Evolutionary conservation across 2,797 vertebrate genomes (phyloP), one percentile per base, ranked within the genome.

Genomic region (Typhlichthys eigenmanni): DNA sequence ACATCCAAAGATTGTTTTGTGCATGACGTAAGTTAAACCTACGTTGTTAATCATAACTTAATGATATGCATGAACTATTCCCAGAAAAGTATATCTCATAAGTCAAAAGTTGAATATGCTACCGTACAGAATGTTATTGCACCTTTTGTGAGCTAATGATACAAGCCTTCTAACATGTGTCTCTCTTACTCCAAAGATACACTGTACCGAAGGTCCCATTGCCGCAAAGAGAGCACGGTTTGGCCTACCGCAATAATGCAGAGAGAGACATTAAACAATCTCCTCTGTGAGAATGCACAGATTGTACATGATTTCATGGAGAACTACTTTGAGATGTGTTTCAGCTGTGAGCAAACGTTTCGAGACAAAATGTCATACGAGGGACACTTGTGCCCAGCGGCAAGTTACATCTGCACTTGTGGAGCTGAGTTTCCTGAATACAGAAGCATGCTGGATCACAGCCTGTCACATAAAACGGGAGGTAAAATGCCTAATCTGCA

Each of bases 351-450:
- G 60, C 79, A 87, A 60, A 87, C 83, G 50, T 92, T 90, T 71
- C 71, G 79, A 4, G 80, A 76, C 61, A 74, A 78, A 11, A 70
- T 9, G 59, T 79, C 60, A 58, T 56, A 91, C 7, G 89, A 92
- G 55, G 83, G 88, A 10, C 91, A 92, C 1, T 1, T 52, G 1
- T 92, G 91, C 55, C 68, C 87, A 2, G 71, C 73, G 1, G 69
- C 78, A 0, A 84, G 64, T 60, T 80, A 75, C 81, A 91, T 92
- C 63, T 92, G 91, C 81, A 88, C 89, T 17, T 92, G 91, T 58
- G 91, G 91, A 46, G 88, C 86, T 0, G 89, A 90, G 71, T 92
- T 91, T 56, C 55, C 77, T 0, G 34, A 73, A 1, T 92, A 92
- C 55, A 55, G 12, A 5, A 78, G 87, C 62, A 89, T 92, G 89